These are phyloP conservation scores for Drosophila pruinosa DNA, from an alignment of 1,140 invertebrate genomes.

Conservation along the genomic window DNA sequence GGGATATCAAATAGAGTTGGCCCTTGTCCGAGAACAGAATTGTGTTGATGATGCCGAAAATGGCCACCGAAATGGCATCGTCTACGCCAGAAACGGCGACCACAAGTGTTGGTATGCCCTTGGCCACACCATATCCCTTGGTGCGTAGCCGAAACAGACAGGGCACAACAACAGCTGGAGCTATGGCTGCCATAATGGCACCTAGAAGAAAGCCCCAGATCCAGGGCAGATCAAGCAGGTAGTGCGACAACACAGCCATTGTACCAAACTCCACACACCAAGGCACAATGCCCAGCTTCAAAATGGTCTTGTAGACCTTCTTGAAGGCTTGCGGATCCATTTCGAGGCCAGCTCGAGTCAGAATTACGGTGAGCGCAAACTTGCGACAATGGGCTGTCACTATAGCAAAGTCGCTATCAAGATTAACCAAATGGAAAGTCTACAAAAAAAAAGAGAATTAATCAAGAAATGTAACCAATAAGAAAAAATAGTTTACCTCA, in stretches of 20 bases:
- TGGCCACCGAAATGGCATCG: slow-evolving; percentile 94
- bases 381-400: slow-evolving; percentile 89
- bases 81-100: slow-evolving; percentile 94
- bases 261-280: slow-evolving; percentile 91
- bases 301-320: slow-evolving; percentile 89
- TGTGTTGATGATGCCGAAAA: slow-evolving; percentile 93
- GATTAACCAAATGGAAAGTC: slow-evolving; percentile 89
- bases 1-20: slow-evolving; percentile 86
- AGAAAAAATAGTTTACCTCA: slow-evolving; percentile 81
- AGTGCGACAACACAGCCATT: slow-evolving; percentile 87
- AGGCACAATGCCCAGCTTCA: slow-evolving; percentile 93
- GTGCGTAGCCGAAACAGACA: slow-evolving; percentile 92
- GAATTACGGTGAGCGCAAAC: slow-evolving; percentile 95
- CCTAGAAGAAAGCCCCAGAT: slow-evolving; percentile 94
- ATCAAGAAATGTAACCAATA: not conserved
- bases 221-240: slow-evolving; percentile 92
- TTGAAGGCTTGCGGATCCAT: slow-evolving; percentile 93
- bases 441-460: slow-evolving; percentile 33
- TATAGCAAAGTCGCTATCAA: slow-evolving; percentile 86
- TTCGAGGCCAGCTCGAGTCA: slow-evolving; percentile 96
- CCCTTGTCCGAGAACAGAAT: slow-evolving; percentile 91
- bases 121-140: slow-evolving; percentile 94
- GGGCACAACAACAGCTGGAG: slow-evolving; percentile 97
- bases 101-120: slow-evolving; percentile 97
- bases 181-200: slow-evolving; percentile 94